A percentile compares a stretch with the other conserved stretches of the same genome.
These are phyloP conservation scores for Macrochelys suwanniensis DNA, from an alignment of 2,797 vertebrate genomes.

Conservation along the genomic window DNA sequence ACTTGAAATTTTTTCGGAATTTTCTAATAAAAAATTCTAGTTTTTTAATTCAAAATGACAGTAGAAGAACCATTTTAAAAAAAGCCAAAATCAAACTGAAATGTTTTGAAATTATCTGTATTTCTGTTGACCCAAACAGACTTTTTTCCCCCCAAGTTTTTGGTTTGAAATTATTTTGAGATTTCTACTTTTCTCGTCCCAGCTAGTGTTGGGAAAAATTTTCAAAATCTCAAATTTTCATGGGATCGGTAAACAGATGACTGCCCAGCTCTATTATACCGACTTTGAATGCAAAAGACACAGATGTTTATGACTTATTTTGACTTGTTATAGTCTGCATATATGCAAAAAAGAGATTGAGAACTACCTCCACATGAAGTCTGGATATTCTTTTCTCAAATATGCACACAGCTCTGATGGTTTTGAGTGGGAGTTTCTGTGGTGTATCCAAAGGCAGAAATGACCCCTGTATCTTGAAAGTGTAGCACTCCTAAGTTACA, in stretches of 20 bases:
- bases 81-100: neutral
- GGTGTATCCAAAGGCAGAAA: neutral
- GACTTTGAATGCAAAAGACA: neutral
- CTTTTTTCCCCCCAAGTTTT: neutral
- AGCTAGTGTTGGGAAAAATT: too few species aligned
- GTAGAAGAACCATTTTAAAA: too few species aligned
- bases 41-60: too few species aligned
- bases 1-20: neutral
- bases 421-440: neutral
- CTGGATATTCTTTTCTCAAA: neutral
- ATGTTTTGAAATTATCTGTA: neutral
- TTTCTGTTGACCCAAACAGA: neutral
- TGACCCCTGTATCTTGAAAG: neutral
- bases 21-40: neutral
- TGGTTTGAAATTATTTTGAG: neutral
- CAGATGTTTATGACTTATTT: neutral
- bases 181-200: neutral
- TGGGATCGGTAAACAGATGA: neutral
- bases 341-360: neutral
- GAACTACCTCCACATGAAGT: neutral
- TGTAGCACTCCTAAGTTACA: neutral
- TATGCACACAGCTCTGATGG: neutral
- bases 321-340: neutral
- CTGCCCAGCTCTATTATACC: neutral
- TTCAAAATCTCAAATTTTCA: neutral